Base-by-base conservation (phyloP, 1,140 invertebrate species). In the Coenobita brevimanus region DNA sequence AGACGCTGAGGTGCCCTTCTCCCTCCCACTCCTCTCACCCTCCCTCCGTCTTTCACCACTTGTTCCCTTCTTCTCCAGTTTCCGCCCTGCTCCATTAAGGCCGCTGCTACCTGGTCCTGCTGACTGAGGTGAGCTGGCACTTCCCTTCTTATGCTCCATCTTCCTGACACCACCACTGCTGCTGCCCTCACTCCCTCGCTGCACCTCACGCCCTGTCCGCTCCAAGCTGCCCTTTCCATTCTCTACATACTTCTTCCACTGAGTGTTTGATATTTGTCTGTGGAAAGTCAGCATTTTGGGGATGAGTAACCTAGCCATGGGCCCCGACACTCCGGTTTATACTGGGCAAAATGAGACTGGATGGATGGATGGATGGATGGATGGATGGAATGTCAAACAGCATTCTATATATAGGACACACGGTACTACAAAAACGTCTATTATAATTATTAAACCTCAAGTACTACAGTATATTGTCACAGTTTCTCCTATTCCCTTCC, bases 181-280 rank as follows among this genome's bases (percentile, higher is more conserved):
- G 46, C 46, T 50, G 17, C 46, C 46, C 46, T 50, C 46, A 50
- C 46, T 50, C 46, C 87, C 88, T 62, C 84, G 62, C 73, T 90
- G 90, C 2, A 86, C 50, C 43, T 90, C 90, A 30, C 82, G 64
- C 0, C 75, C 69, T 54, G 86, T 82, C 17, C 86, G 82, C 17
- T 89, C 89, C 27, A 89, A 57, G 27, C 88, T 87, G 27, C 82
- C 89, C 67, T 90, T 89, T 15, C 93, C 93, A 88, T 92, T 93
- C 84, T 94, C 93, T 67, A 94, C 93, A 84, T 94, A 94, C 75
- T 94, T 94, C 71, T 94, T 94, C 94, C 94, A 94, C 92, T 94
- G 94, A 46, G 93, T 94, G 79, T 93, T 93, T 1, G 93, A 93
- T 91, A 91, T 93, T 93, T 92, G 92, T 92, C 92, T 92, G 86